Conservation (phyloP, 2,797 vertebrate species). For the Anabacerthia variegaticeps region DNA sequence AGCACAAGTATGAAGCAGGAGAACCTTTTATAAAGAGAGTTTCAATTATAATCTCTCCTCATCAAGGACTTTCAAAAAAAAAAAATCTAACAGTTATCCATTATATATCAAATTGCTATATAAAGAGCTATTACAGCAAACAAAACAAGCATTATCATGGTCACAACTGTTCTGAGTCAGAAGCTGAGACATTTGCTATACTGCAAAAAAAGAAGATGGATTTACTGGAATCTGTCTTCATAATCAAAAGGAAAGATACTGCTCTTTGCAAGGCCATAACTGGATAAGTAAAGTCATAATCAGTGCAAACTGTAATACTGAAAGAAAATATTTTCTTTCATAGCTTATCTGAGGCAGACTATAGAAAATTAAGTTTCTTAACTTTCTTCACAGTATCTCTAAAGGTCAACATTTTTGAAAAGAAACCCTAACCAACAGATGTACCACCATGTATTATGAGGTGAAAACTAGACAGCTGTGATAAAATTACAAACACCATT, state of each 20-base stretch:
- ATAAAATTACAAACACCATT: background rate
- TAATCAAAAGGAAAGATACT: background rate
- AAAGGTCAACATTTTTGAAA: background rate
- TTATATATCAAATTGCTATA: background rate
- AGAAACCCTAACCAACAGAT: background rate
- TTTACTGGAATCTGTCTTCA: background rate
- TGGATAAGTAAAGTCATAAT: background rate
- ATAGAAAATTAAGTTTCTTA: background rate
- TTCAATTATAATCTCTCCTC: background rate
- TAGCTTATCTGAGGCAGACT: background rate
- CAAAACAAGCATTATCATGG: background rate
- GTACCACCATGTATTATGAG: background rate
- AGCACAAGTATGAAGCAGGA: background rate
- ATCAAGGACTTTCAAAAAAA: background rate
- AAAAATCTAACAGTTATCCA: background rate
- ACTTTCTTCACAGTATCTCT: background rate
- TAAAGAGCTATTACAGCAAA: background rate
- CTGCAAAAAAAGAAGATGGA: background rate
- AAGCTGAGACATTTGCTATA: background rate
- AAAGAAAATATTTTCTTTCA: background rate
- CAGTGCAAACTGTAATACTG: background rate
- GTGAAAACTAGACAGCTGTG: background rate
- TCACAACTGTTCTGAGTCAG: background rate
- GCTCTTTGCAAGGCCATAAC: background rate
- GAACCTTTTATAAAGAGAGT: background rate